phyloP scores from a whole-genome alignment of 2,797 vertebrate genomes.

The Trachurus trachurus region DNA sequence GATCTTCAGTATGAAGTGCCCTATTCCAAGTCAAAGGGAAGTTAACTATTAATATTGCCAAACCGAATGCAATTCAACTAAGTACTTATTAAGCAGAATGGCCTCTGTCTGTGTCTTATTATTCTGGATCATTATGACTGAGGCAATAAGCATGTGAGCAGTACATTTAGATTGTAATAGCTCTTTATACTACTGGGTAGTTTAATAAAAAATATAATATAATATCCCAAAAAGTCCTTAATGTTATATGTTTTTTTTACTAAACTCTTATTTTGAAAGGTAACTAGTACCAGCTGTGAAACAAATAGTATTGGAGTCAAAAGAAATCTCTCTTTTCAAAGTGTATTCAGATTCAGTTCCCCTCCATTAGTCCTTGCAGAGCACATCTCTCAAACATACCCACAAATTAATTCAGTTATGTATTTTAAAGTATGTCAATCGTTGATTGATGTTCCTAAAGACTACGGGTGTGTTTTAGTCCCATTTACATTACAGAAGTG shows the following conservation, averaged over 20 bases:
- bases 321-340: too few relatives aligned
- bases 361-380: background rate
- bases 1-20: background rate
- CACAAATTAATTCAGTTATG: constrained; percentile 19
- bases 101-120: background rate
- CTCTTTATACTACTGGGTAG: background rate
- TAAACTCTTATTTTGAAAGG: too few relatives aligned
- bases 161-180: background rate
- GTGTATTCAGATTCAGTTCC: too few relatives aligned
- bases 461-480: constrained; percentile 24
- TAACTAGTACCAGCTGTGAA: too few relatives aligned
- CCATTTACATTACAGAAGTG: constrained; percentile 34
- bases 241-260: background rate
- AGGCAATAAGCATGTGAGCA: background rate
- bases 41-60: background rate
- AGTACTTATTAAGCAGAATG: background rate
- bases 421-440: constrained; percentile 32
- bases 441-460: constrained; percentile 20
- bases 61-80: background rate
- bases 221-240: background rate
- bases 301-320: too few relatives aligned
- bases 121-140: background rate
- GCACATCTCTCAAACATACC: background rate
- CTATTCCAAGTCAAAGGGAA: too few relatives aligned
- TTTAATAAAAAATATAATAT: background rate